These are phyloP conservation scores for Coreius guichenoti DNA, from an alignment of 2,797 vertebrate species.

Conservation along the genomic window DNA sequence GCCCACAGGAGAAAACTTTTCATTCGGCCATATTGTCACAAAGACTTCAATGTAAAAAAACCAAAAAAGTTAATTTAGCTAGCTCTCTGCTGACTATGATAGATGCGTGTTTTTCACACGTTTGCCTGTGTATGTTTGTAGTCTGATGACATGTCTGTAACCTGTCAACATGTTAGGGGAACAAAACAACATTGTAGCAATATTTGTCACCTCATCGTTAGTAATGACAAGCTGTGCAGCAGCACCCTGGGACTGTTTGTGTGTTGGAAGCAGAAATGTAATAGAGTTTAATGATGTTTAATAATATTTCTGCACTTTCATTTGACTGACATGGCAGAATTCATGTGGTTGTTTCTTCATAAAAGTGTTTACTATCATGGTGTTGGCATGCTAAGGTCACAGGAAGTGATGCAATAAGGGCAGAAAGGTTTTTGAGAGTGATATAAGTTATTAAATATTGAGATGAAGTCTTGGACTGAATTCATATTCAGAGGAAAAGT, in stretches of 20 bases:
- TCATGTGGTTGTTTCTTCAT: slow-evolving; percentile 71
- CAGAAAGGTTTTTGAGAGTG: slow-evolving; percentile 50
- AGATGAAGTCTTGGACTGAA: slow-evolving; percentile 57
- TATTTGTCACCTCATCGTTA: slow-evolving; percentile 35
- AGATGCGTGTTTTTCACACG: slow-evolving; percentile 65
- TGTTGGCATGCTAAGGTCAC: slow-evolving; percentile 53
- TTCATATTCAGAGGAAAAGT: slow-evolving; percentile 67
- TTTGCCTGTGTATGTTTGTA: slow-evolving; percentile 69
- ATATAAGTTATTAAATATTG: slow-evolving; percentile 61
- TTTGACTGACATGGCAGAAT: slow-evolving; percentile 69
- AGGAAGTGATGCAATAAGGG: slow-evolving; percentile 54
- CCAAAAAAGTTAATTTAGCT: slow-evolving; percentile 68
- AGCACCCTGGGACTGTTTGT: slow-evolving; percentile 60
- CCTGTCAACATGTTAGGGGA: slow-evolving; percentile 47
- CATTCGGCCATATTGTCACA: slow-evolving; percentile 60
- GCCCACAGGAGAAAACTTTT: slow-evolving; percentile 58
- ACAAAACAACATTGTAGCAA: slow-evolving; percentile 27
- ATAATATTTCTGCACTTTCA: slow-evolving; percentile 70
- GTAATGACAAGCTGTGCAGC: slow-evolving; percentile 49
- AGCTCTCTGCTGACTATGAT: slow-evolving; percentile 69
- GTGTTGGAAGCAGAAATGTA: slow-evolving; percentile 67
- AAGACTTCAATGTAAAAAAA: slow-evolving; percentile 59
- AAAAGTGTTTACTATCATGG: slow-evolving; percentile 35
- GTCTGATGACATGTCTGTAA: slow-evolving; percentile 58
- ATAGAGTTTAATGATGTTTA: slow-evolving; percentile 65